These are phyloP conservation scores for Paralvinella palmiformis DNA, from an alignment of 1,140 invertebrate genomes.

Conservation along the genomic window DNA sequence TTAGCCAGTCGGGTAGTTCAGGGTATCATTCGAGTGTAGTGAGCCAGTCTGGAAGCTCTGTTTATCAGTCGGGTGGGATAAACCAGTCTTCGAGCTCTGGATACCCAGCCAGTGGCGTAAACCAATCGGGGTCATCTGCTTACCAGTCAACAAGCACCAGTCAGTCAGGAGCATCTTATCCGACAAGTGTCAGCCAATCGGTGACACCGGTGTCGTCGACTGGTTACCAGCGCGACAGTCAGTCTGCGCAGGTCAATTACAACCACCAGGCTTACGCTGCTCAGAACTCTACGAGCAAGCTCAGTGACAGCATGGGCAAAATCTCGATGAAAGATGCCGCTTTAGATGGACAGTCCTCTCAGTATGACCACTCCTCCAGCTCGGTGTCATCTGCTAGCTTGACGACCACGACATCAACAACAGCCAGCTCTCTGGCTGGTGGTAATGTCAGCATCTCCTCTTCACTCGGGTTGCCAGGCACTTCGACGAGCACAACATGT, in stretches of 20 bases:
- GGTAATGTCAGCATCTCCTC: constrained; percentile 17
- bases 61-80: background rate
- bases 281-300: constrained; percentile 18
- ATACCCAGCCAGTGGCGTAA: background rate
- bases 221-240: constrained; percentile 5
- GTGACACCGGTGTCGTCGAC: no score
- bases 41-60: background rate
- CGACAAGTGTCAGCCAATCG: no score
- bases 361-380: constrained; percentile 18
- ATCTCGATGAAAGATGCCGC: background rate
- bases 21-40: background rate
- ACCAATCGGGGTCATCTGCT: background rate
- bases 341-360: constrained; percentile 8
- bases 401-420: constrained; percentile 17
- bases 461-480: constrained; percentile 8
- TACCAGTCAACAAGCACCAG: no score
- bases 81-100: background rate
- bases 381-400: constrained; percentile 13
- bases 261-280: background rate
- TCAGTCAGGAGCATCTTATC: no score
- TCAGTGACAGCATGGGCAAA: constrained; percentile 5
- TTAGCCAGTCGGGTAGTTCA: no score
- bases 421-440: constrained; percentile 11
- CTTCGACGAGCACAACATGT: background rate
- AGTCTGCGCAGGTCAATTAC: background rate